Percentiles rank a stretch among this genome's conserved stretches.
Evolutionary conservation across 2,888 invertebrate species (phyloP).

Genomic region (Orthonychiurus folsomi): DNA sequence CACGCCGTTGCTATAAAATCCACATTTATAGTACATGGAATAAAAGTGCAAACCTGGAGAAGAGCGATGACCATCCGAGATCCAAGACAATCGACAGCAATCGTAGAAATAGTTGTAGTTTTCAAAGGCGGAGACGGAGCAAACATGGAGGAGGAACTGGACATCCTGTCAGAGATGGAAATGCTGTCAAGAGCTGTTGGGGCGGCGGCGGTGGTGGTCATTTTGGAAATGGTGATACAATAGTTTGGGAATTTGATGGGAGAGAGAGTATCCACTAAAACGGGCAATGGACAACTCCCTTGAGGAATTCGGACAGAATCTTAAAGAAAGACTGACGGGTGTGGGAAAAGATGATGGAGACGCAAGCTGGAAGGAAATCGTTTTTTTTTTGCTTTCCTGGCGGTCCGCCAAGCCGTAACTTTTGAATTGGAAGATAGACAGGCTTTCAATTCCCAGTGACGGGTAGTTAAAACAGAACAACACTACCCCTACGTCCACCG

Average conservation of each 20-base stretch:
- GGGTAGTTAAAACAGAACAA: background rate
- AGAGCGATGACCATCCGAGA: background rate
- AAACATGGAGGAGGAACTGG: background rate
- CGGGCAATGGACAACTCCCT: background rate
- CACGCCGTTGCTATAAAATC: background rate
- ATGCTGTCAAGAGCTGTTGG: background rate
- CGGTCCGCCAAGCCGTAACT: background rate
- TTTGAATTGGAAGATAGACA: background rate
- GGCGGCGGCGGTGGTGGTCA: background rate
- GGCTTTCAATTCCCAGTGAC: background rate
- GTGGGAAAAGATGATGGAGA: background rate
- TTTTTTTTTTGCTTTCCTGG: background rate
- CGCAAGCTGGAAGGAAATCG: background rate
- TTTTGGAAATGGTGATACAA: too few species aligned
- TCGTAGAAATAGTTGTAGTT: background rate
- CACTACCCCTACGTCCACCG: background rate
- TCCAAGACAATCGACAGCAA: background rate
- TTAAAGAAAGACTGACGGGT: background rate
- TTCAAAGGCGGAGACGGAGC: background rate
- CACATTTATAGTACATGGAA: background rate
- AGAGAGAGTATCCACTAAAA: background rate
- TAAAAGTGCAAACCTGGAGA: background rate
- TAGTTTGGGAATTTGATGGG: too few species aligned
- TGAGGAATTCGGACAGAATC: background rate
- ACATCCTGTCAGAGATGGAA: background rate